Evolutionary conservation across 2,888 invertebrate species (phyloP), one percentile per base, ranked within the genome.

Genomic region (Hyposoter didymator): DNA sequence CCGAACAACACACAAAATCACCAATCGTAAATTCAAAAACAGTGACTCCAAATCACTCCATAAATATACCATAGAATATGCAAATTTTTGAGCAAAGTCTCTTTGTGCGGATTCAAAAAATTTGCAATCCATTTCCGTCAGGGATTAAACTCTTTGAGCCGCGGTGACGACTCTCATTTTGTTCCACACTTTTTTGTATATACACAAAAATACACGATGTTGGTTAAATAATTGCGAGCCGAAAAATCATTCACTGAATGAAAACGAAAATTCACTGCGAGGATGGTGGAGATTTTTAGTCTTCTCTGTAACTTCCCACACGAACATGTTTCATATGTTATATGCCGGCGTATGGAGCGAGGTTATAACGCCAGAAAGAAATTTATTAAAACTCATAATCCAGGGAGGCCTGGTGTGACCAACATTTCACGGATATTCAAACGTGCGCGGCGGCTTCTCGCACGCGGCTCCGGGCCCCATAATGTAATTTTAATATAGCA

Each of bases 311-410:
- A 70, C 49, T 49, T n/a, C 49, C 45, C 64, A 32, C 47, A 75
- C 74, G 22, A 74, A 47, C 32, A 49, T 64, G 28, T 32, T 45
- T 5, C 45, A 22, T 67, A 32, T 43, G 45, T 28, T 39, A 28
- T n/a, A 47, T 32, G 62, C 32, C 6, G 28, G 62, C 17, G 45
- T 35, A 49, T n/a, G 69, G 49, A 59, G 47, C 62, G 64, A 73
- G 70, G 76, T 79, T 72, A 82, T 72, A 85, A 72, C 75, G 75
- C 74, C 72, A 43, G 83, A 78, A 85, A 73, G 88, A 90, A 89
- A 90, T 90, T 89, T 89, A 90, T 89, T 89, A 88, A 90, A 89
- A 88, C 87, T 88, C 86, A 87, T 88, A 88, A 89, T 88, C 88
- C 88, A 87, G 85, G 85, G 22, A 62, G 66, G 59, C 47, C 76